Conservation (phyloP, 1,140 invertebrate species). For the Drosophila willistoni region DNA sequence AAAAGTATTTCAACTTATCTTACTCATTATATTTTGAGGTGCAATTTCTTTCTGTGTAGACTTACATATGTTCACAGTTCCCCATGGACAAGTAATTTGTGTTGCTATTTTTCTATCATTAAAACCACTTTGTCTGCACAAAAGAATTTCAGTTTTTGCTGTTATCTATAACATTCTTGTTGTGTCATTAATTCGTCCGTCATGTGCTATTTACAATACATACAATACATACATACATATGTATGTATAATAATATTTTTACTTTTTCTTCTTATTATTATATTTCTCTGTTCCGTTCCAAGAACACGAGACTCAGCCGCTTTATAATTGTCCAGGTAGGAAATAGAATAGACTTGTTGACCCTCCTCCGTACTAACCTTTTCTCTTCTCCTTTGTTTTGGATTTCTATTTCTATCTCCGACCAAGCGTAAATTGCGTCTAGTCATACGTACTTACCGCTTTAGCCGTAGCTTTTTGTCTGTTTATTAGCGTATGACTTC, state of each 20-base stretch:
- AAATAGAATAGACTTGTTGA: conserved; percentile 48
- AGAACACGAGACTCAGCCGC: conserved; percentile 49
- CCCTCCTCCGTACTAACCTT: conserved; percentile 51
- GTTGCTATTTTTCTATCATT: conserved; percentile 50
- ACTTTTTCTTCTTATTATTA: conserved; percentile 49
- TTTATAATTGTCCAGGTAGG: conserved; percentile 49
- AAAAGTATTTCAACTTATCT: too few relatives aligned
- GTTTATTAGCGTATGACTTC: conserved; percentile 68
- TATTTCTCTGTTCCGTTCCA: conserved; percentile 61
- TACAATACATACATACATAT: background rate
- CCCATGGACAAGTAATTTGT: conserved; percentile 59
- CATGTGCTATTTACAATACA: conserved; percentile 67
- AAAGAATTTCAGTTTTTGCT: conserved; percentile 22
- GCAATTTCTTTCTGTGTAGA: conserved; percentile 8
- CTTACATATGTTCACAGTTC: conserved; percentile 28
- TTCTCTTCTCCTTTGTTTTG: conserved; percentile 22
- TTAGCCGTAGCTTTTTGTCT: conserved; percentile 54
- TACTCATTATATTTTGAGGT: too few relatives aligned
- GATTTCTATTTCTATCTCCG: conserved; percentile 20
- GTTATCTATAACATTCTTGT: conserved; percentile 53
- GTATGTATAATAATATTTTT: conserved; percentile 44
- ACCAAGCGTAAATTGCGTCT: conserved; percentile 37
- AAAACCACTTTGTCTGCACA: conserved; percentile 60
- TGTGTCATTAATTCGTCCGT: conserved; percentile 67
- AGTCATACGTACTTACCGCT: conserved; percentile 42